These are phyloP conservation scores for Cyclophora punctaria DNA, from an alignment of 2,888 invertebrate genomes.

Conservation along the genomic window DNA sequence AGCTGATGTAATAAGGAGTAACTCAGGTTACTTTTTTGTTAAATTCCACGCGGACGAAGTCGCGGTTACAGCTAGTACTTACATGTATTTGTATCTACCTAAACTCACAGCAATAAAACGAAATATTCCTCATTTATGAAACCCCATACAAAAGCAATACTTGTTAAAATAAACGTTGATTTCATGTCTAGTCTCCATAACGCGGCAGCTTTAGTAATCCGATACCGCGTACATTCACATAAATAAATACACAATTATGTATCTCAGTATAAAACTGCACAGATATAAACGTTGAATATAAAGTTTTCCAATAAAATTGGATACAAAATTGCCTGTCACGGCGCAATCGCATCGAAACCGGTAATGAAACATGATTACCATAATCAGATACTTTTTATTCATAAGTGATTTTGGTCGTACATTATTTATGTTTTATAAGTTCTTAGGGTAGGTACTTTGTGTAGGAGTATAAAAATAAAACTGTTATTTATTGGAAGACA, in stretches of 20 bases:
- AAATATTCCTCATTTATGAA: no score
- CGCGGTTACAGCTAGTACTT: no score
- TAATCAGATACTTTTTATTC: slow-evolving; percentile 24
- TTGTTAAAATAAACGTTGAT: neutral
- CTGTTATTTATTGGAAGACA: no score
- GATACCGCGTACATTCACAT: slow-evolving; percentile 13
- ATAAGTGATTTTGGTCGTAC: slow-evolving; percentile 12
- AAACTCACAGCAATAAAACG: no score
- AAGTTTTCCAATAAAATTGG: slow-evolving; percentile 44
- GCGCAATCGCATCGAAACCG: slow-evolving; percentile 31
- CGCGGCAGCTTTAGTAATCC: slow-evolving; percentile 5
- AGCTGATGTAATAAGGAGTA: no score
- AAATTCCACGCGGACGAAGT: no score
- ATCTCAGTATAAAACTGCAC: slow-evolving; percentile 18
- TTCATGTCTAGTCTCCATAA: slow-evolving; percentile 12
- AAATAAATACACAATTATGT: slow-evolving; percentile 11
- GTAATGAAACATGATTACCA: slow-evolving; percentile 35
- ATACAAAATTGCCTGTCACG: slow-evolving; percentile 35
- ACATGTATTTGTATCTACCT: no score
- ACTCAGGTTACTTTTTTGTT: no score
- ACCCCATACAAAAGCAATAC: no score
- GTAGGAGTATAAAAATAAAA: no score
- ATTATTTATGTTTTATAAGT: no score
- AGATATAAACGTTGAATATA: slow-evolving; percentile 32
- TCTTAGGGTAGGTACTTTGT: no score